Conservation (phyloP, 2,888 invertebrate species). For the Muschampia staudingeri region DNA sequence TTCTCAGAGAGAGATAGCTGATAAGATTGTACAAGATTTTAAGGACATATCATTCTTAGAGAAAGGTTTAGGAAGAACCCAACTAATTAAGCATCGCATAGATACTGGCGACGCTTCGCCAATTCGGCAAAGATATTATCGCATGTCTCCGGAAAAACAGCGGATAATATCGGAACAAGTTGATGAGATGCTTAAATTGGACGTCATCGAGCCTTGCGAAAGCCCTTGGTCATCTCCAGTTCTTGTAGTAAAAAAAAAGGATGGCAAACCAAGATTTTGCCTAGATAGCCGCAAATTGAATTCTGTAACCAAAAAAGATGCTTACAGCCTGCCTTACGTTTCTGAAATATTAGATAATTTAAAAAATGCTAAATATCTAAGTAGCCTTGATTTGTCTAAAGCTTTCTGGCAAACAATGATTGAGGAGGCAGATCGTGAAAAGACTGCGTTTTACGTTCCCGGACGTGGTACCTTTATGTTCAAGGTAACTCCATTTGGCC, state of each 20-base stretch:
- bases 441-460: background rate
- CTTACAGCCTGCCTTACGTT: constrained; percentile 60
- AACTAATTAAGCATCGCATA: constrained; percentile 63
- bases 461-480: background rate
- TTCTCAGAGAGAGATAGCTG: constrained; percentile 39
- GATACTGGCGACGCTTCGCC: constrained; percentile 66
- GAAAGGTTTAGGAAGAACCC: constrained; percentile 65
- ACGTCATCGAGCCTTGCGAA: constrained; percentile 57
- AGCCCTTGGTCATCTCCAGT: constrained; percentile 66
- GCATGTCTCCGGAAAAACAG: constrained; percentile 63
- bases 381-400: constrained; percentile 55
- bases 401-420: constrained; percentile 58
- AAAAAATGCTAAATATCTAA: constrained; percentile 51
- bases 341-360: constrained; percentile 64
- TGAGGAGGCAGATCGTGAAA: constrained; percentile 50
- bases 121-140: constrained; percentile 63
- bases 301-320: constrained; percentile 52
- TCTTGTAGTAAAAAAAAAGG: constrained; percentile 50
- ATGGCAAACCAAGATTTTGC: constrained; percentile 61
- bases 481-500: constrained; percentile 51
- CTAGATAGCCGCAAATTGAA: constrained; percentile 63
- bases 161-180: constrained; percentile 47
- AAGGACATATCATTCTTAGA: constrained; percentile 52
- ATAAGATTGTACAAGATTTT: constrained; percentile 51
- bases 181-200: constrained; percentile 48